Base-by-base conservation (phyloP, 2,113 vertebrate genomes). In the Phalacrocorax aristotelis region DNA sequence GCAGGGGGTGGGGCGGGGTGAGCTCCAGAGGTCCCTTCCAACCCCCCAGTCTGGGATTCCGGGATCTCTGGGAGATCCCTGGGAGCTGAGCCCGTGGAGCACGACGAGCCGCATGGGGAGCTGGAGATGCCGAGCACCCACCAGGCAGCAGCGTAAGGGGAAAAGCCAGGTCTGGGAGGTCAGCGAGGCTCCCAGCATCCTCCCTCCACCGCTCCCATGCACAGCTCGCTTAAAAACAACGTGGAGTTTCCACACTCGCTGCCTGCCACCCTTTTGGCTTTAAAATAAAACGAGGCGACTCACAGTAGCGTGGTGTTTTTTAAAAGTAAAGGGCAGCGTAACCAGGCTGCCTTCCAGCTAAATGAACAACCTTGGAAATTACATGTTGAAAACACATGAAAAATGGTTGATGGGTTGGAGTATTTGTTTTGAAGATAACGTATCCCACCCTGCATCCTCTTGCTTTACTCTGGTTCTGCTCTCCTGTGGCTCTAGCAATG, bases 181-280 rank as follows among this genome's bases (percentile, higher is more conserved):
- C 1, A 0, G 7, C 0, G 20, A 61, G 40, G n/a, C 44, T 79
- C 51, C 44, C 25, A 13, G 48, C 44, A 10, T 48, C 51, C 51
- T 65, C 46, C 68, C 34, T 34, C 2, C 46, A 4, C 9, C 0
- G 2, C 54, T 58, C 49, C 57, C n/a, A 1, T 0, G 3, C 54
- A 3, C 1, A 0, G 12, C 64, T 89, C 49, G 1, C 40, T 19
- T n/a, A 30, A n/a, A 57, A 55, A 7, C 1, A 0, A 12, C 23
- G 7, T 16, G 7, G 3, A 40, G 4, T 76, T 68, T 44, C 58
- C 8, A 1, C 26, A 3, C 51, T 46, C 1, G 0, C 61, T 42
- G 42, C 17, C 11, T 19, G 44, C 76, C n/a, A 3, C 65, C 70
- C 32, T 34, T 58, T 23, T 22, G 76, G 23, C 61, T 76, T 30